Evolutionary conservation across 2,113 vertebrate species (phyloP).

Genomic region (Montifringilla adamsi): DNA sequence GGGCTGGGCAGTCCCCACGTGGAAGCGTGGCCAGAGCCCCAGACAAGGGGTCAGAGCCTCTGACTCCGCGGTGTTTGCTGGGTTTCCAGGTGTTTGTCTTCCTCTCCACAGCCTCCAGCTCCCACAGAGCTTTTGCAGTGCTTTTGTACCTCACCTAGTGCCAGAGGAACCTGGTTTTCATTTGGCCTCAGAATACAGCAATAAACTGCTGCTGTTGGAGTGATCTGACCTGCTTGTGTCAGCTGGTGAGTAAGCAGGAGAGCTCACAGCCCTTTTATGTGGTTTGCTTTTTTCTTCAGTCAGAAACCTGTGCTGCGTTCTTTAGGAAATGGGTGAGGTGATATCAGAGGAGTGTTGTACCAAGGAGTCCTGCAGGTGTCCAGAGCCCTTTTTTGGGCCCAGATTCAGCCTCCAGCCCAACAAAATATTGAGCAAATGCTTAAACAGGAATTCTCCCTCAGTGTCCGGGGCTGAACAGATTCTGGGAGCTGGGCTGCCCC

Average conservation of each 20-base stretch:
- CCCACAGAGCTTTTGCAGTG: not conserved
- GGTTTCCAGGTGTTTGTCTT: not conserved
- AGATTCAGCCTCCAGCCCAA: not conserved
- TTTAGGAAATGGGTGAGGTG: not conserved
- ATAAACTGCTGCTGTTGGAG: not conserved
- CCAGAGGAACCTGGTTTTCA: not conserved
- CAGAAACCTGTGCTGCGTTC: accelerated
- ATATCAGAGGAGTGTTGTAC: not conserved
- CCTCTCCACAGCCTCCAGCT: not conserved
- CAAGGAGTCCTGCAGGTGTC: not conserved
- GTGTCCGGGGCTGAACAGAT: not conserved
- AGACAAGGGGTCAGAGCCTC: not conserved
- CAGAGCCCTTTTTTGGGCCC: not conserved
- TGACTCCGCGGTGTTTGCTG: not conserved
- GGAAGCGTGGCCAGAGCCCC: not conserved
- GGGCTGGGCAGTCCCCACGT: not conserved
- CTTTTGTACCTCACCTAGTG: not conserved
- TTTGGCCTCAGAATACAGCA: not conserved
- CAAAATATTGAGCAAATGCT: not conserved
- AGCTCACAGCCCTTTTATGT: not conserved
- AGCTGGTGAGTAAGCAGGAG: not conserved
- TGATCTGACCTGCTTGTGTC: not conserved
- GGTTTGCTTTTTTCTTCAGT: not conserved
- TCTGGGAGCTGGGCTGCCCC: not conserved
- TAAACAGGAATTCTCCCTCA: not conserved